Base-by-base conservation (phyloP, 2,888 invertebrate species). In the Acanthosepion pharaonis region DNA sequence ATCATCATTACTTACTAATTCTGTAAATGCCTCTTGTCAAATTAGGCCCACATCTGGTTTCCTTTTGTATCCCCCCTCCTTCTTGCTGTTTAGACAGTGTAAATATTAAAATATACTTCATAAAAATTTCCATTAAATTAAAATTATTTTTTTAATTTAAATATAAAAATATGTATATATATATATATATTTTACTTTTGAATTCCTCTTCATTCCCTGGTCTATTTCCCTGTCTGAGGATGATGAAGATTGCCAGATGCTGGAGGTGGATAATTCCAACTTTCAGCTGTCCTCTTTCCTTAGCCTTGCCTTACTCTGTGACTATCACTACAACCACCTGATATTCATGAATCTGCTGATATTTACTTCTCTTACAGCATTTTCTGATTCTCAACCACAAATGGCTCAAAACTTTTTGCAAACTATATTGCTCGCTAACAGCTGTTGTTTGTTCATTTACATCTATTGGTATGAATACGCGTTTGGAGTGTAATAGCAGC, bases 401-500 rank as follows among this genome's bases (percentile, higher is more conserved):
- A 51, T 93, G 93, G 93, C 93, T 93, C 93, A 93, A 93, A 93
- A 93, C 93, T 93, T 49, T 28, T 93, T 93, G 93, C 93, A 93
- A 93, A 49, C 51, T 93, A 93, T 28, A 51, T 93, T 93, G 93
- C 51, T 93, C 53, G 51, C 93, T 93, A 93, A 93, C 51, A 49
- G 93, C 93, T 28, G 93, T 93, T 93, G 49, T 93, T 93, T 93
- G 51, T 93, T 93, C 51, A 51, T 93, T 93, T 93, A 53, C 93
- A 93, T 93, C 93, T 93, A 51, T 93, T 93, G 93, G 93, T 93
- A 93, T 93, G 93, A 93, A 53, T 93, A 93, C 93, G 53, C 49
- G 93, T 93, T 93, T 93, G 93, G 51, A 93, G 93, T 49, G 93
- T 93, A 51, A 53, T 93, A 53, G 93, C 93, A 28, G 93, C 93